Base-by-base conservation (phyloP, 2,888 invertebrate species). In the Selenia dentaria region DNA sequence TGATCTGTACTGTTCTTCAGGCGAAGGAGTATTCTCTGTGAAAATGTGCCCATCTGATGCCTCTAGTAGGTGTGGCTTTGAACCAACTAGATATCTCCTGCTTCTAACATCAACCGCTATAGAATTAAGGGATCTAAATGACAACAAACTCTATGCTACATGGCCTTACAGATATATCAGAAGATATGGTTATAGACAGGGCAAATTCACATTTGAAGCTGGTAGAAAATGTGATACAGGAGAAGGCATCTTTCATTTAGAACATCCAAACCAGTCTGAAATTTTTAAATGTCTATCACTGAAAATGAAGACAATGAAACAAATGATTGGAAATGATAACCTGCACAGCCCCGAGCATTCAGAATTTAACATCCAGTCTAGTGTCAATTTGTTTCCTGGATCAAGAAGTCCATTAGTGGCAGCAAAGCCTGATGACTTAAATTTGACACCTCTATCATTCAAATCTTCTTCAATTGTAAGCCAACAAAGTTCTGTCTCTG, bases 251-350 rank as follows among this genome's bases (percentile, higher is more conserved):
- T 96, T 96, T 65, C 95, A 94, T 44, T 80, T 96, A 48, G 96
- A 96, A 70, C 95, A 96, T 72, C 93, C 94, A 27, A 96, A 96
- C 74, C 95, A 96, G 54, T 95, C 95, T 59, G 96, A 96, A 75
- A 95, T 96, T 56, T 96, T 93, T 57, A 94, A 95, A 54, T 96
- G 96, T 69, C 92, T 96, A 61, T 94, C 95, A 6, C 92, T 95
- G 3, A 96, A 96, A 82, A 96, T 96, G 95, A 96, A 96, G 71
- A 95, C 94, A 0, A 96, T 96, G 96, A 96, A 96, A 71, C 95
- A 96, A 74, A 88, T 95, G 62, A 92, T 96, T 49, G 94, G 93
- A n/a, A 93, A 92, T 59, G 95, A 95, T 57, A 92, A 92, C 55
- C 68, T 92, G 6, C 91, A 91, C 59, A 92, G 92, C 65, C 90